These are phyloP conservation scores for Mylabris phalerata DNA, from an alignment of 1,140 invertebrate species.

Conservation along the genomic window DNA sequence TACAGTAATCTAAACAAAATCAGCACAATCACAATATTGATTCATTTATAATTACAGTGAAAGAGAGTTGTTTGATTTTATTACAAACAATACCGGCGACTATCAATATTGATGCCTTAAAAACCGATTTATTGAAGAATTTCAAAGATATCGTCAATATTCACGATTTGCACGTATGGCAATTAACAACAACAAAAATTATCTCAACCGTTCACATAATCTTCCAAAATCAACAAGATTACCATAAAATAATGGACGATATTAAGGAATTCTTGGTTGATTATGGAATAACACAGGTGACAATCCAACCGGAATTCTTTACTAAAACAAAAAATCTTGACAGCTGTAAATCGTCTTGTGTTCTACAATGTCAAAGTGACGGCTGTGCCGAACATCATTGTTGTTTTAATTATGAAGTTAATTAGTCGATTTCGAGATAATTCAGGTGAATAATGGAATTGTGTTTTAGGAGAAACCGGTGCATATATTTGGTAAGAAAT, in stretches of 20 bases:
- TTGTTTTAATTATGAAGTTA: conserved; percentile 31
- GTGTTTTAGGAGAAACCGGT: no score
- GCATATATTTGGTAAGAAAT: no score
- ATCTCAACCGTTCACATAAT: conserved; percentile 69
- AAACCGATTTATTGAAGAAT: conserved; percentile 54
- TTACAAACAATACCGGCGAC: conserved; percentile 75
- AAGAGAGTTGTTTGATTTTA: conserved; percentile 69
- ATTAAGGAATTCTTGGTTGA: conserved; percentile 62
- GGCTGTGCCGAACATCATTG: conserved; percentile 35
- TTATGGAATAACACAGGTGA: conserved; percentile 68
- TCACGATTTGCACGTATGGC: conserved; percentile 79
- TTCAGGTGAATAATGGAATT: no score
- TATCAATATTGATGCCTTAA: conserved; percentile 63
- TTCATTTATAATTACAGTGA: conserved; percentile 49
- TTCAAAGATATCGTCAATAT: conserved; percentile 76
- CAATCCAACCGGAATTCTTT: conserved; percentile 72
- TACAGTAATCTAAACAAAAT: conserved; percentile 54
- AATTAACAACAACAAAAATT: conserved; percentile 61
- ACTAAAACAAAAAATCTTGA: conserved; percentile 30
- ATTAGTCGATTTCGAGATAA: not conserved
- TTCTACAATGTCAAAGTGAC: conserved; percentile 37
- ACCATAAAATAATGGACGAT: conserved; percentile 54
- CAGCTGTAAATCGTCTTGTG: conserved; percentile 29
- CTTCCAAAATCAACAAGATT: conserved; percentile 61
- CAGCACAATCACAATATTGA: conserved; percentile 1